Base-by-base conservation (phyloP, 2,888 invertebrate species). In the Leptopilina syphax region DNA sequence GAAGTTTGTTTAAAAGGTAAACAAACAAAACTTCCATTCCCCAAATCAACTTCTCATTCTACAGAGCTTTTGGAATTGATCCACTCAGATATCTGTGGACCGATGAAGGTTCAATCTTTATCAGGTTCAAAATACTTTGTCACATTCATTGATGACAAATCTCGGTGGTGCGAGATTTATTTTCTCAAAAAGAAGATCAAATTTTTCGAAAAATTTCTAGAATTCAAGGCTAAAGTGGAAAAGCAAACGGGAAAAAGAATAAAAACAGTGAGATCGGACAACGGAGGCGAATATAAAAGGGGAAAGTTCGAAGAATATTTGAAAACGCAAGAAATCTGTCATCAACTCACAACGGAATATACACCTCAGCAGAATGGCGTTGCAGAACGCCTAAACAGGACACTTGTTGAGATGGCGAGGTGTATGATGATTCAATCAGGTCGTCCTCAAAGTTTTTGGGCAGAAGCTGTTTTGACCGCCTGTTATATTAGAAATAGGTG, bases 401-500 rank as follows among this genome's bases (percentile, higher is more conserved):
- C 76, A 5, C 44, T 83, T 18, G 57, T 77, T 0, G 80, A 83
- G 66, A 13, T 77, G 24, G 79, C 80, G 4, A 81, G 77, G 27
- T 27, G 78, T 34, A 81, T 81, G 83, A 34, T 83, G 5, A 10
- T 80, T 0, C 82, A 87, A 34, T 81, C 84, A 10, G 80, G 78
- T 12, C 73, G 87, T 12, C 81, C 84, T 34, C 70, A 83, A 4
- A 65, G 54, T 7, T 85, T 88, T 57, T 90, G 89, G 89, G 85
- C 85, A 3, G 89, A 90, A 76, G 89, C 89, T 4, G 81, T 86
- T 27, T 79, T 77, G 10, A 87, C 85, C 10, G 84, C 87, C n/a
- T 82, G 83, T 13, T 87, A 88, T 70, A 78, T 88, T n/a, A 80
- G 83, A 3, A 90, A 90, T 77, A 70, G 88, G 34, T 80, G 84